Evolutionary conservation across 2,797 vertebrate genomes (phyloP), one percentile per base, ranked within the genome.

Genomic region (Gallirallus australis): DNA sequence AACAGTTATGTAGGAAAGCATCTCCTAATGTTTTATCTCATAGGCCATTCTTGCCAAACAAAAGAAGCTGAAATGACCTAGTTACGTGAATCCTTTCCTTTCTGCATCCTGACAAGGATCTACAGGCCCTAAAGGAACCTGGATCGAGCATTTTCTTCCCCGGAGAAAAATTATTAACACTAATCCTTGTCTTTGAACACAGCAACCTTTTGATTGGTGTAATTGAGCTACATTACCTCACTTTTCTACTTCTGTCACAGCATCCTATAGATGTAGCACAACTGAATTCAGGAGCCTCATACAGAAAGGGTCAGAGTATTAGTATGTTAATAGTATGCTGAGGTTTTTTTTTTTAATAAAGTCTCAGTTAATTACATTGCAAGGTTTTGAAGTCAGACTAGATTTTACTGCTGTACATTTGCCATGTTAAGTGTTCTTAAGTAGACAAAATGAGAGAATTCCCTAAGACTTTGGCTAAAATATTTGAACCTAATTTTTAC

Each of bases 151-250:
- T 96, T 95, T 89, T 69, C 86, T 93, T 97, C 97, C 97, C 97
- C 63, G 80, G 95, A 97, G 97, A 97, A 92, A 97, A 97, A 97
- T 97, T 97, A 98, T 97, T 97, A 98, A 92, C 92, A 69, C 95
- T 97, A 98, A 98, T 97, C 97, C 96, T 95, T 94, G 86, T 92
- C 96, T 97, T 97, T 97, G 96, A 98, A 97, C 92, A 97, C 96
- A 96, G 89, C 79, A 93, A 91, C 95, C 65, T 14, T 21, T 89
- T 82, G 57, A 96, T 91, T 97, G 95, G 93, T 94, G 91, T 96
- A 96, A 96, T 65, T 91, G 94, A 96, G 84, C 88, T 95, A 96
- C 50, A 87, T 93, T 94, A 94, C 93, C 77, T 97, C 90, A 90
- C 69, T 91, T 94, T 95, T 89, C 94, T 96, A 84, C 88, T 88